Base-by-base conservation (phyloP, 2,888 invertebrate genomes). In the Mycalesis mineus region DNA sequence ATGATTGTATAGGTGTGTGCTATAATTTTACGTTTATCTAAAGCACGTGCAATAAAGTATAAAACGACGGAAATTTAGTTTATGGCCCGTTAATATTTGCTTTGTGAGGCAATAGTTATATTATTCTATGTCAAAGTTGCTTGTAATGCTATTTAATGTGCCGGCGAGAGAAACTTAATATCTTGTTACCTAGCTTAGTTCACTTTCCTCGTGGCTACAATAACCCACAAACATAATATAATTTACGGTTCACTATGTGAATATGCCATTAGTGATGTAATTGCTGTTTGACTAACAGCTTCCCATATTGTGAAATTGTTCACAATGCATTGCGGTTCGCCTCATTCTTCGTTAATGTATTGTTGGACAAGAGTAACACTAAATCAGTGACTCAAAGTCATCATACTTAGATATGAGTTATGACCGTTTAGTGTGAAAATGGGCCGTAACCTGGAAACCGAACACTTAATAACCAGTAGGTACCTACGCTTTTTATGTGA, bases 71-170 rank as follows among this genome's bases (percentile, higher is more conserved):
- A 44, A 44, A 14, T 47, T 9, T 33, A 2, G 47, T 47, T 47
- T 47, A 47, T 47, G 31, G 15, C 31, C 11, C 15, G 14, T 15
- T 31, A 13, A 44, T 28, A 44, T 36, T 44, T 42, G 47, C 41
- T 37, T 29, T 42, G 33, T 53, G 36, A 53, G 14, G 53, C 22
- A 56, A 60, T 50, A 55, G 15, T 33, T 41, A 49, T 17, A 55
- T 39, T 36, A 55, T 39, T 36, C 28, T 42, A 28, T 42, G n/a
- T 13, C 42, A 60, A 52, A 60, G 44, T 60, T 55, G 55, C 60
- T 36, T 58, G 54, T 63, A 63, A 61, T 63, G 47, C 48, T 57
- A 55, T 61, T 59, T 63, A 63, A 65, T 60, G 49, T 42, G 41
- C 49, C 42, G 42, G 52, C 58, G 61, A 55, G 61, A 65, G 22